Conservation (phyloP, 2,113 vertebrate genomes). For the Aegithalos caudatus region DNA sequence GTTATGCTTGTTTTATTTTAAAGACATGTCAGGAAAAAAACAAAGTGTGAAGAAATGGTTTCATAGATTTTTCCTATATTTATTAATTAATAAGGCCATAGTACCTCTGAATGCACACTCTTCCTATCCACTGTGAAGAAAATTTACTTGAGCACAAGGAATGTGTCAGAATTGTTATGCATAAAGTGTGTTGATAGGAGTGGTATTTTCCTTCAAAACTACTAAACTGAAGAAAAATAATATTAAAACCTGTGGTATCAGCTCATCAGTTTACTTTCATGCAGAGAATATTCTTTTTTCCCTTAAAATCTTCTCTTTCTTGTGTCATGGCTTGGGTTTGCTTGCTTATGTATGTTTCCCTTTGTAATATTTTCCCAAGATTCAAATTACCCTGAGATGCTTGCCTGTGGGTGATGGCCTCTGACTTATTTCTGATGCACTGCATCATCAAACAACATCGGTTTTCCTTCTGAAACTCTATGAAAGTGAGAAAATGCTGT, state of each 20-base stretch:
- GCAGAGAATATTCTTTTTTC: not conserved
- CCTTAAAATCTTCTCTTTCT: not conserved
- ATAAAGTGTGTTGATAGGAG: not conserved
- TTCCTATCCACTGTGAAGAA: not conserved
- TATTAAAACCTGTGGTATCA: not conserved
- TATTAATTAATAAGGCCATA: not conserved
- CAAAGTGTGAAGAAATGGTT: not conserved
- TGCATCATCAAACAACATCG: not conserved
- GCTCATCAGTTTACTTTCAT: not conserved
- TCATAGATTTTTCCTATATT: not conserved
- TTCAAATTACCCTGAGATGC: not conserved
- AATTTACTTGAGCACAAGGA: not conserved
- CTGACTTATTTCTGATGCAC: not conserved
- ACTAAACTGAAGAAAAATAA: not conserved
- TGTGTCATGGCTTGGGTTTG: not conserved
- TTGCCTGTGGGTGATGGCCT: not conserved
- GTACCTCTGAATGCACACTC: not conserved
- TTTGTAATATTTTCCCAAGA: not conserved
- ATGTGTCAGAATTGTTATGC: not conserved
- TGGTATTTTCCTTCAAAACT: not conserved
- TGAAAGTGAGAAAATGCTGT: not conserved
- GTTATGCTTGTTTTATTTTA: not conserved
- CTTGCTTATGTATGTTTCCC: not conserved
- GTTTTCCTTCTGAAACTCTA: not conserved
- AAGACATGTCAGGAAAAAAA: not conserved